Percentiles rank a stretch among this genome's conserved stretches.
Conservation (phyloP, 2,888 invertebrate genomes). For the Oscheius onirici region DNA sequence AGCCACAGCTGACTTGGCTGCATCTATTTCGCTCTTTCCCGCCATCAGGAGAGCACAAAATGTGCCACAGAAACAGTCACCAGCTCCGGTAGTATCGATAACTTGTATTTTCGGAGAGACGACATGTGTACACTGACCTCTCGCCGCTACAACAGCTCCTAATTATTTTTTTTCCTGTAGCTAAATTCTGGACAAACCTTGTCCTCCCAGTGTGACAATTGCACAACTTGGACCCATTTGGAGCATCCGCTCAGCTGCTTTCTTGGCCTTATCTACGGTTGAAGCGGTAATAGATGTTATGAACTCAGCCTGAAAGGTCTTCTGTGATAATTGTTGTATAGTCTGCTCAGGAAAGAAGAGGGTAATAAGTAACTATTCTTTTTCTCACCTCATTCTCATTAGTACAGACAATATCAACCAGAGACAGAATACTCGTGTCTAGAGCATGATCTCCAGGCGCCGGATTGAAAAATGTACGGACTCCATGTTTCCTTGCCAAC, state of each 20-base stretch:
- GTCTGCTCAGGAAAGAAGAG: too few species aligned
- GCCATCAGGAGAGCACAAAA: constrained; percentile 79
- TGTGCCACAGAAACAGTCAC: constrained; percentile 95
- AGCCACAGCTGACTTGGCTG: constrained; percentile 79
- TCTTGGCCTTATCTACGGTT: constrained; percentile 51
- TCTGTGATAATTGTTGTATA: too few species aligned
- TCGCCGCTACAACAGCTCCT: constrained; percentile 70
- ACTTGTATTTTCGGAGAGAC: background rate
- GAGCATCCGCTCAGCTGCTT: constrained; percentile 58
- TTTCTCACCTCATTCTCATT: constrained; percentile 84
- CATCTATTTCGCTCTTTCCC: constrained; percentile 77
- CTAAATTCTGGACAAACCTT: background rate
- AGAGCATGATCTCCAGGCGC: constrained; percentile 83
- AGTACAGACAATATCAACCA: constrained; percentile 86
- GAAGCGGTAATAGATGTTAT: constrained; percentile 55
- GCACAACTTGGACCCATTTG: constrained; percentile 60
- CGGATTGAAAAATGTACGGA: constrained; percentile 87
- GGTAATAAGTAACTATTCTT: constrained; percentile 19
- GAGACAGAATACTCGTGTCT: constrained; percentile 77
- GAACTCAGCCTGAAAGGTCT: too few species aligned
- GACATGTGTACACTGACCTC: background rate
- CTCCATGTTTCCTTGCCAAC: constrained; percentile 77
- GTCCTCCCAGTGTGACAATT: constrained; percentile 64
- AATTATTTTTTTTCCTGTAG: constrained; percentile 42
- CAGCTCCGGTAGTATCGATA: constrained; percentile 80